These are phyloP conservation scores for Chloromyia formosa DNA, from an alignment of 2,888 invertebrate genomes.

Conservation along the genomic window DNA sequence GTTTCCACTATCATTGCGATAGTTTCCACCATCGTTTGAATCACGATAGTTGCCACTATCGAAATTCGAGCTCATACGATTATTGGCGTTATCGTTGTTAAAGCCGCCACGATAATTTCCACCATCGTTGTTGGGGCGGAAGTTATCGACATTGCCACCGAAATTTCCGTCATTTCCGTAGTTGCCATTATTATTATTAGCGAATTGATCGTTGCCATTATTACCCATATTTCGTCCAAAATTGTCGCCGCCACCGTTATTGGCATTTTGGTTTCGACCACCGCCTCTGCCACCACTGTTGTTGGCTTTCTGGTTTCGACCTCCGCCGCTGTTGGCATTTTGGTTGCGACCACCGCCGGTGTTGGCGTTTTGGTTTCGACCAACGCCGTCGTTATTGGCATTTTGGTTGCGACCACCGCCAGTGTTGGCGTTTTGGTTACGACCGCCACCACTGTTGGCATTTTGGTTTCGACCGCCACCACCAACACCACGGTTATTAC, in stretches of 20 bases:
- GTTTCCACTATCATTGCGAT: background rate
- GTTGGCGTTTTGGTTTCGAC: background rate
- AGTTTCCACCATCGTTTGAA: conserved; percentile 20
- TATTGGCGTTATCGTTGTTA: conserved; percentile 3
- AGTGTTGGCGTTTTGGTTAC: background rate
- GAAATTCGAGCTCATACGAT: conserved; percentile 1
- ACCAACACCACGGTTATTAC: background rate
- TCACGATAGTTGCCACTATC: conserved; percentile 25
- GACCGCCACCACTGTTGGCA: conserved; percentile 8
- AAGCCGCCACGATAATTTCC: conserved; percentile 5
- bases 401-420: background rate
- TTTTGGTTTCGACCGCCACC: conserved; percentile 21
- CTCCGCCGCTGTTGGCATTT: conserved; percentile 4
- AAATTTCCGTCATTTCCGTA: conserved; percentile 14
- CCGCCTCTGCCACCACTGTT: background rate
- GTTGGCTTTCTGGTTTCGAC: background rate
- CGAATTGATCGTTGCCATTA: conserved; percentile 3
- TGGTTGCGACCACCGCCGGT: background rate
- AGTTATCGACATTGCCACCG: conserved; percentile 15
- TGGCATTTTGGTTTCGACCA: conserved; percentile 23
- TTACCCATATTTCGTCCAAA: background rate
- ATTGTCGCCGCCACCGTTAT: conserved; percentile 18
- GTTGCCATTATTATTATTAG: conserved; percentile 8
- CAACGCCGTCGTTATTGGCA: background rate
- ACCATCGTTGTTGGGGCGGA: background rate